Conservation (phyloP, 2,113 vertebrate genomes). For the Jaculus jaculus region DNA sequence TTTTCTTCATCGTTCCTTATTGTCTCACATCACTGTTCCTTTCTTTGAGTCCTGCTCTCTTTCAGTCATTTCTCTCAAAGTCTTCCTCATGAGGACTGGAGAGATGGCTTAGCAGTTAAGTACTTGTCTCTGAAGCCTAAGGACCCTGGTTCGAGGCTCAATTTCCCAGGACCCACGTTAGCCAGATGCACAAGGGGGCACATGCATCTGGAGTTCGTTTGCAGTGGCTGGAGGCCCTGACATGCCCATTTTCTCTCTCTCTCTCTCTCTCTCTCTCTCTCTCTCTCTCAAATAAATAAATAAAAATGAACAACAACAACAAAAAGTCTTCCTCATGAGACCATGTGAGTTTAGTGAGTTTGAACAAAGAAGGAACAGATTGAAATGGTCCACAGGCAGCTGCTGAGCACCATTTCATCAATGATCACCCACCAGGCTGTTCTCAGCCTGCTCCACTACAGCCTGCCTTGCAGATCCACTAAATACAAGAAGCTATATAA, state of each 20-base stretch:
- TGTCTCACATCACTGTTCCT: background rate
- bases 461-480: background rate
- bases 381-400: background rate
- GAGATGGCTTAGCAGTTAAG: no score
- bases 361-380: background rate
- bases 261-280: no score
- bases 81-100: no score
- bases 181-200: no score
- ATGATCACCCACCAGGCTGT: background rate
- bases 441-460: background rate
- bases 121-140: no score
- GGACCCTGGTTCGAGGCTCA: no score
- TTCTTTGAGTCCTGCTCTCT: background rate
- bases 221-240: no score
- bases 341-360: background rate
- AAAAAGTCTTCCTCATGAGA: slow-evolving; percentile 8
- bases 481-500: background rate
- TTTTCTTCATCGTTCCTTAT: background rate
- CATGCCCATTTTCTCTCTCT: no score
- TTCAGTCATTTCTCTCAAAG: background rate
- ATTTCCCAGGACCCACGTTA: no score
- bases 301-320: no score
- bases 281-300: no score
- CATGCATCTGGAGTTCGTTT: no score
- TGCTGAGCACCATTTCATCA: background rate